phyloP scores from a whole-genome alignment of 2,797 vertebrate species.

The Argyrosomus regius region DNA sequence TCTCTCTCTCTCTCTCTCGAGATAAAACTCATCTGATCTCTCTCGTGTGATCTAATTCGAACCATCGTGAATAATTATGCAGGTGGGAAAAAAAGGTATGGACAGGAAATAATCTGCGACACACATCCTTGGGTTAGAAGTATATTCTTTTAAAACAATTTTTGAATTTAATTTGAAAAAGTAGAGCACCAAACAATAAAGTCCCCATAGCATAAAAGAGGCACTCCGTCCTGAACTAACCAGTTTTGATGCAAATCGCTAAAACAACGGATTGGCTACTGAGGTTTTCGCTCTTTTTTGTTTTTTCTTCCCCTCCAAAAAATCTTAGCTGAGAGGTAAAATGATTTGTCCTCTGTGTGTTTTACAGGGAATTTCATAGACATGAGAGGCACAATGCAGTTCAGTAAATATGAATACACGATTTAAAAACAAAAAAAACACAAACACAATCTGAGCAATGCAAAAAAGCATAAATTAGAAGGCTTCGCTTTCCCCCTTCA shows the following conservation, averaged over 20 bases:
- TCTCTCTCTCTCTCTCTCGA: constrained; percentile 31
- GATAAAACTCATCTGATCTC: constrained; percentile 47
- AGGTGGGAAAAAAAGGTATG: constrained; percentile 20
- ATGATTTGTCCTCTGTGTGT: constrained; percentile 77
- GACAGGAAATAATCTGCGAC: constrained; percentile 66
- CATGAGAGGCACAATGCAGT: constrained; percentile 84
- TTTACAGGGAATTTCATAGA: constrained; percentile 76
- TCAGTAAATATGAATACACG: constrained; percentile 75
- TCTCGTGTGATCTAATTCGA: constrained; percentile 36
- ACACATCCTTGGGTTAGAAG: constrained; percentile 75
- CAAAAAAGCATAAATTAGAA: constrained; percentile 52
- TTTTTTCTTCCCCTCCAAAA: constrained; percentile 38
- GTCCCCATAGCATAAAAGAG: constrained; percentile 81
- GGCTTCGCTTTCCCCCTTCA: constrained; percentile 72
- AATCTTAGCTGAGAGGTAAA: constrained; percentile 77
- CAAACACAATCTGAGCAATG: constrained; percentile 78
- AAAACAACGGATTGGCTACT: constrained; percentile 79
- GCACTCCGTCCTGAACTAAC: constrained; percentile 77
- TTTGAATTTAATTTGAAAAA: constrained; percentile 82
- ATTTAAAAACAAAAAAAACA: constrained; percentile 58
- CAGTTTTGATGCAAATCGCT: constrained; percentile 76
- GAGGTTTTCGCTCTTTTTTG: constrained; percentile 45
- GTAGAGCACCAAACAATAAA: constrained; percentile 85
- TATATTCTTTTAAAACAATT: constrained; percentile 82
- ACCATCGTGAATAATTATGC: constrained; percentile 13